Percentiles rank a stretch among this genome's conserved stretches.
These are phyloP conservation scores for Drosophila nr. perissopoda DNA, from an alignment of 2,888 invertebrate genomes.

Conservation along the genomic window DNA sequence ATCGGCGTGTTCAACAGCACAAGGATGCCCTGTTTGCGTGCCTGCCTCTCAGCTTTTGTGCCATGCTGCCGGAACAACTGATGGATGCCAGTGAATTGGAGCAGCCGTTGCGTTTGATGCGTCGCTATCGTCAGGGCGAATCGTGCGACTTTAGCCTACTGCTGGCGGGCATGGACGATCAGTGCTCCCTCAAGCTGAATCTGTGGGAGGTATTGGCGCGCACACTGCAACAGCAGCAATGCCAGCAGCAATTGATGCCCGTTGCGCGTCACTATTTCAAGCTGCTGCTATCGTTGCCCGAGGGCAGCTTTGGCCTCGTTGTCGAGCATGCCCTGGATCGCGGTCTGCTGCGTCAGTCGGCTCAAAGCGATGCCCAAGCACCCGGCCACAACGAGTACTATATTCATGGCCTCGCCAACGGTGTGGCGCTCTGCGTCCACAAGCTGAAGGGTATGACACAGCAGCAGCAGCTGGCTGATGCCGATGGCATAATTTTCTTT, in stretches of 20 bases:
- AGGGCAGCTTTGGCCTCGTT: constrained; percentile 63
- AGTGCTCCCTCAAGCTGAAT: constrained; percentile 67
- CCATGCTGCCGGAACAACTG: constrained; percentile 62
- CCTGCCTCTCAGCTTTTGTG: constrained; percentile 87
- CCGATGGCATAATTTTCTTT: constrained; percentile 80
- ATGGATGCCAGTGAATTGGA: constrained; percentile 38
- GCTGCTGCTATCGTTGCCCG: constrained; percentile 77
- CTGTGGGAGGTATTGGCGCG: constrained; percentile 70
- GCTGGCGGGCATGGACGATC: constrained; percentile 50
- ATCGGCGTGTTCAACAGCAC: constrained; percentile 83
- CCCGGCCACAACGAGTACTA: constrained; percentile 37
- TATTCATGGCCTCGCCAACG: constrained; percentile 66
- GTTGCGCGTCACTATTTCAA: constrained; percentile 78
- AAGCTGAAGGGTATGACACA: constrained; percentile 73
- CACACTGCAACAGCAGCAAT: constrained; percentile 30
- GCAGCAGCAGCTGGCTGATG: constrained; percentile 66
- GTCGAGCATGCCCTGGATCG: constrained; percentile 78
- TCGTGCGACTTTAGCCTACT: constrained; percentile 76
- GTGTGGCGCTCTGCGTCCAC: constrained; percentile 82
- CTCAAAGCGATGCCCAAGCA: background rate
- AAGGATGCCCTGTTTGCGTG: constrained; percentile 86
- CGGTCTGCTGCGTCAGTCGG: constrained; percentile 68
- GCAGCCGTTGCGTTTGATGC: constrained; percentile 84
- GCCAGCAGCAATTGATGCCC: constrained; percentile 29
- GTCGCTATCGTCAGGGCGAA: constrained; percentile 85